A percentile compares a stretch with the other conserved stretches of the same genome.
Conservation (phyloP, 1,140 invertebrate genomes). For the Zeugodacus cucurbitae region DNA sequence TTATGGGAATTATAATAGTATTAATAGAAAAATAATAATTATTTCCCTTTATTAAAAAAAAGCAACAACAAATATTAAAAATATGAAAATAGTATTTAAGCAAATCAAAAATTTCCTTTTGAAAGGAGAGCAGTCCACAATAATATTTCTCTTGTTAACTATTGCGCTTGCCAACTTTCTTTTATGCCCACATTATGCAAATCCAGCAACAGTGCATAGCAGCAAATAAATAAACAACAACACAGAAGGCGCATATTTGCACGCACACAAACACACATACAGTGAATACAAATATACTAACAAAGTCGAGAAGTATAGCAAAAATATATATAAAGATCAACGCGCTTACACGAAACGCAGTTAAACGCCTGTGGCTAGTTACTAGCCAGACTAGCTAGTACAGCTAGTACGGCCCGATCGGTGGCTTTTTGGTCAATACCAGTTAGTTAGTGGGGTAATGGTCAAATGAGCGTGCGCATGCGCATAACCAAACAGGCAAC, state of each 20-base stretch:
- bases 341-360: constrained; percentile 15
- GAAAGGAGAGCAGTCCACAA: too few relatives aligned
- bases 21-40: too few relatives aligned
- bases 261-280: neutral
- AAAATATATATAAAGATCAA: neutral
- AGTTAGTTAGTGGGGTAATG: constrained; percentile 9
- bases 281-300: neutral
- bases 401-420: neutral
- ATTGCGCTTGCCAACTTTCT: neutral
- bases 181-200: neutral
- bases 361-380: neutral
- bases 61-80: too few relatives aligned
- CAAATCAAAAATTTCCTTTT: neutral
- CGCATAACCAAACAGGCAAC: neutral
- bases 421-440: constrained; percentile 22
- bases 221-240: neutral
- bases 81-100: too few relatives aligned
- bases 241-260: neutral
- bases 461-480: constrained; percentile 15
- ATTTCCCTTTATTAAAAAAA: too few relatives aligned
- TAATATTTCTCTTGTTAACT: too few relatives aligned
- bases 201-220: neutral
- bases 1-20: too few relatives aligned
- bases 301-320: neutral
- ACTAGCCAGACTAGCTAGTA: neutral